Evolutionary conservation across 2,888 invertebrate genomes (phyloP).

Genomic region (Drosophila borealis): DNA sequence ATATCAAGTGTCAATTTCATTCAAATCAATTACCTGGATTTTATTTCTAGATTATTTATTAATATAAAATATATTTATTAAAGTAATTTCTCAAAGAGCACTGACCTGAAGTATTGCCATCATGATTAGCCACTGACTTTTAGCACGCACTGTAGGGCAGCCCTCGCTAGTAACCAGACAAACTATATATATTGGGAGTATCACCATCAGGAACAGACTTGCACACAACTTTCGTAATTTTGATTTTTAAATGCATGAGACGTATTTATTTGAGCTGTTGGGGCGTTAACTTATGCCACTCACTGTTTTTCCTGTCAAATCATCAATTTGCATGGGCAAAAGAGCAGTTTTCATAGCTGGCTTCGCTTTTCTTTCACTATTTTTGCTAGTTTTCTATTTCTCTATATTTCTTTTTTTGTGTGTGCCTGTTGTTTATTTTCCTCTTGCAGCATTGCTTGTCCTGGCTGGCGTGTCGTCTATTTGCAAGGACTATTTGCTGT

Average conservation of each 20-base stretch:
- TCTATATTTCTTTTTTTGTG: neutral
- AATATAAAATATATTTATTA: no score
- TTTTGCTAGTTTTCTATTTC: slow-evolving; percentile 1
- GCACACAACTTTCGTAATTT: neutral
- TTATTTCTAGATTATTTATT: no score
- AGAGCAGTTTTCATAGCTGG: slow-evolving; percentile 25
- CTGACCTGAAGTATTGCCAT: no score
- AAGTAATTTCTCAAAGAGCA: no score
- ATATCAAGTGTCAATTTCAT: neutral
- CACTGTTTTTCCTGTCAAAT: slow-evolving; percentile 21
- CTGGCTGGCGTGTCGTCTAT: slow-evolving; percentile 22
- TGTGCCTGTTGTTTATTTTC: neutral
- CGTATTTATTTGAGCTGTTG: neutral
- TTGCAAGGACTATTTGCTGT: slow-evolving; percentile 62
- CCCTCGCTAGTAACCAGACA: neutral
- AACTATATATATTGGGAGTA: no score
- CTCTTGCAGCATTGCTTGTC: slow-evolving; percentile 6
- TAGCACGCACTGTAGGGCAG: neutral
- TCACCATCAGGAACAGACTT: no score
- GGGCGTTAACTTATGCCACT: neutral
- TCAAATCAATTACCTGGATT: neutral
- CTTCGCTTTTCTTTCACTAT: slow-evolving; percentile 1
- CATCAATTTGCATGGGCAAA: slow-evolving; percentile 39
- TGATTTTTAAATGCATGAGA: slow-evolving; percentile 2
- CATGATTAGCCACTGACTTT: neutral